Percentiles rank a stretch among this genome's conserved stretches.
phyloP scores from a whole-genome alignment of 2,113 vertebrate species.

The Megalops atlanticus region DNA sequence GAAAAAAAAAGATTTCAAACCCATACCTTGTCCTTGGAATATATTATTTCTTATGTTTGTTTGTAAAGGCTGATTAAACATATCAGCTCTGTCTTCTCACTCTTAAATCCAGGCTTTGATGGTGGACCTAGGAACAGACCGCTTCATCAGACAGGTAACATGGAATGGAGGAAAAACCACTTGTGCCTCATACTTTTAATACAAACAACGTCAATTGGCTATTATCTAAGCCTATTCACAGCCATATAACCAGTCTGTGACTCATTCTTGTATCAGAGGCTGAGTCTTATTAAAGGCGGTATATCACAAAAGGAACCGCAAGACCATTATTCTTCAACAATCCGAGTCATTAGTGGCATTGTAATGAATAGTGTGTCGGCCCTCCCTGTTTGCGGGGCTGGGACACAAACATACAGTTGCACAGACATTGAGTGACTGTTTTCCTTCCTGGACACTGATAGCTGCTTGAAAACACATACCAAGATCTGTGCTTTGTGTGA shows the following conservation, averaged over 20 bases:
- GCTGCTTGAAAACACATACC: too few species aligned
- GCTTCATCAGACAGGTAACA: slow-evolving; percentile 92
- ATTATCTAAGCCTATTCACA: background rate
- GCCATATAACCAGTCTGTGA: background rate
- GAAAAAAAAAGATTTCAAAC: too few species aligned
- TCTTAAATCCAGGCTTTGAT: slow-evolving; percentile 82
- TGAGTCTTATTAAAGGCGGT: too few species aligned
- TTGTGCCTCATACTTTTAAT: background rate
- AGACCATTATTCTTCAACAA: too few species aligned
- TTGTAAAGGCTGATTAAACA: background rate
- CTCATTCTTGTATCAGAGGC: too few species aligned
- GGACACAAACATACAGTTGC: background rate
- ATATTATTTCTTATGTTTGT: background rate
- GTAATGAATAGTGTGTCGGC: too few species aligned
- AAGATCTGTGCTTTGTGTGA: too few species aligned
- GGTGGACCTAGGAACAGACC: slow-evolving; percentile 94
- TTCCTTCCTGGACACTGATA: too few species aligned
- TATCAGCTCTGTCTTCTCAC: slow-evolving; percentile 11
- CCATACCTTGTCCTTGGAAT: too few species aligned
- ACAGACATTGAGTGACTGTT: too few species aligned
- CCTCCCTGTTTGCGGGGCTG: background rate
- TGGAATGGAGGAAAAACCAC: too few species aligned
- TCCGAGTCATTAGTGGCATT: too few species aligned
- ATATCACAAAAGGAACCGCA: background rate
- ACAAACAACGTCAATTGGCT: background rate